These are phyloP conservation scores for Megathymus violae DNA, from an alignment of 1,140 invertebrate genomes.

Conservation along the genomic window DNA sequence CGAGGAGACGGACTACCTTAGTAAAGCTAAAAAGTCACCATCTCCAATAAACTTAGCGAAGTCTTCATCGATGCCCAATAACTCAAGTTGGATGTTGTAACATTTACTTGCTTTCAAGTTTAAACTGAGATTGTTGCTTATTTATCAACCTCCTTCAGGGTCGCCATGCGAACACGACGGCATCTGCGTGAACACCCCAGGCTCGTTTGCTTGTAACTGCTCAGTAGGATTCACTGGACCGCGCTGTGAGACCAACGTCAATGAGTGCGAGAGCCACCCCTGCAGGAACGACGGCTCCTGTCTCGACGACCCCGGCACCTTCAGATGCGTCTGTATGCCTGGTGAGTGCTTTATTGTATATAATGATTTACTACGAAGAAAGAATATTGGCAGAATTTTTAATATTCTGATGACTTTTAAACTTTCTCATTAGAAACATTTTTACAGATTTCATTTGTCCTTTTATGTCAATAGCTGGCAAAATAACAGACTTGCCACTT, in stretches of 20 bases:
- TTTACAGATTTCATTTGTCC: too few relatives aligned
- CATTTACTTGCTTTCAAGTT: not conserved
- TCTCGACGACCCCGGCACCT: slow-evolving; percentile 96
- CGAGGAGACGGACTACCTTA: too few relatives aligned
- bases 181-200: slow-evolving; percentile 97
- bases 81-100: too few relatives aligned
- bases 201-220: slow-evolving; percentile 96
- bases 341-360: slow-evolving; percentile 90
- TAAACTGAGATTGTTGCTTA: not conserved
- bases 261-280: slow-evolving; percentile 97
- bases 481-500: too few relatives aligned
- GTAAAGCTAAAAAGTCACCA: too few relatives aligned
- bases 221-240: slow-evolving; percentile 96
- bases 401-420: too few relatives aligned
- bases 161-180: slow-evolving; percentile 96
- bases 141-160: slow-evolving; percentile 79
- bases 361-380: too few relatives aligned
- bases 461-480: too few relatives aligned
- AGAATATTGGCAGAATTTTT: too few relatives aligned
- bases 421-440: not conserved
- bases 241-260: slow-evolving; percentile 95
- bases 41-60: too few relatives aligned
- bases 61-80: too few relatives aligned
- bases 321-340: slow-evolving; percentile 98
- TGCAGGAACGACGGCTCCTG: slow-evolving; percentile 97